Base-by-base conservation (phyloP, 2,113 vertebrate genomes). In the Oreotrochilus melanogaster region DNA sequence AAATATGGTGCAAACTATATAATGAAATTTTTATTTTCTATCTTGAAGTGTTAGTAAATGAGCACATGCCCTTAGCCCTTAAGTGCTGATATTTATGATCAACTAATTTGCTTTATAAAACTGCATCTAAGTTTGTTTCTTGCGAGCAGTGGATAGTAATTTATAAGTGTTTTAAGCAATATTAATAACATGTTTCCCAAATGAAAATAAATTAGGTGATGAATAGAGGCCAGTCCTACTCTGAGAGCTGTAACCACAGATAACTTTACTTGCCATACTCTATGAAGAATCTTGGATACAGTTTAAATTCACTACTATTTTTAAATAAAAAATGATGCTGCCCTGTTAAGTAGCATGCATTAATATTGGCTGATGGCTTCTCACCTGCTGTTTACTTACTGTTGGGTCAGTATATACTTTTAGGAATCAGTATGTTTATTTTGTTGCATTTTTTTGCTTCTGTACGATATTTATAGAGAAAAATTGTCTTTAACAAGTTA, bases 401-500 rank as follows among this genome's bases (percentile, higher is more conserved):
- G 25, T 21, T 73, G 27, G 22, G 50, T 86, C 42, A 27, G 31
- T 47, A 5, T 31, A 14, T 72, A 33, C 71, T 83, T 78, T 84
- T 50, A 86, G 79, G 56, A 83, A 80, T 56, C 18, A 27, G 33
- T 51, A 4, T 74, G 54, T 88, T 87, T 94, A 31, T 79, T 87
- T 67, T 89, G 48, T 76, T 92, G 54, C 25, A 10, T 75, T 76
- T 94, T 72, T 74, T 88, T 48, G 23, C 39, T 73, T 87, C 2
- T 2, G 30, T 53, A 51, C 4, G 8, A 6, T 70, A 70, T 92
- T 95, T 93, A 74, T 10, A 4, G 39, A 83, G 39, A 24, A 75
- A 91, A 91, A 84, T 65, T 91, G 30, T 39, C 88, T 95, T 89
- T 45, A 83, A 80, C 78, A 39, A 6, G 48, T 88, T 91, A n/a